Base-by-base conservation (phyloP, 2,113 vertebrate genomes). In the Notarius quadriscutis region DNA sequence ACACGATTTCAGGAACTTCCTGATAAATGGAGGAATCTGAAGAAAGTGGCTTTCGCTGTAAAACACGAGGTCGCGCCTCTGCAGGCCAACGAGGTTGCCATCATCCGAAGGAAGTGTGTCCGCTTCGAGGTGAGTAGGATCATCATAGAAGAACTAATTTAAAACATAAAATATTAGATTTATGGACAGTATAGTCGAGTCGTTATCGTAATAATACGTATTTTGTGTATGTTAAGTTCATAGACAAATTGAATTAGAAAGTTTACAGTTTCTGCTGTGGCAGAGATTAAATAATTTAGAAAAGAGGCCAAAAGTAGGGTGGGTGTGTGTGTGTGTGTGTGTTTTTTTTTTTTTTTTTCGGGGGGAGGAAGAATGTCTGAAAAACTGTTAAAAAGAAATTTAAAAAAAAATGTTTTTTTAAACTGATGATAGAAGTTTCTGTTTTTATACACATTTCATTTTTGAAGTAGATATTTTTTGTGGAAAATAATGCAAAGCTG, bases 61-160 rank as follows among this genome's bases (percentile, higher is more conserved):
- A 96, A 96, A 91, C 95, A 95, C 80, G 96, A 97, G 94, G 96
- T 93, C 53, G 93, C 95, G 53, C 94, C 95, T 63, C 92, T 95
- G 87, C 95, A 96, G 93, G 95, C 96, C 91, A 95, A 94, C 91
- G 96, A 97, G 93, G 95, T 96, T 88, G 93, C 96, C 88, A 96
- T 97, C 94, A 97, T 97, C 94, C 94, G 96, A 92, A 96, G 95
- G 93, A 98, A 98, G 93, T 90, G 95, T 93, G 94, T 97, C 92
- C 95, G 96, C 93, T 97, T 96, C 93, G 96, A 97, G 96, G 97
- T 97, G 93, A 96, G 94, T 94, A 7, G n/a, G 1, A 30, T 15
- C 4, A 5, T 81, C 9, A 20, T 11, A 11, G 53, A n/a, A 74
- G 41, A 0, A 10, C 27, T 72, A 20, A 48, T 74, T 74, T 48